Base-by-base conservation (phyloP, 2,797 vertebrate species). In the Buceros bicornis region DNA sequence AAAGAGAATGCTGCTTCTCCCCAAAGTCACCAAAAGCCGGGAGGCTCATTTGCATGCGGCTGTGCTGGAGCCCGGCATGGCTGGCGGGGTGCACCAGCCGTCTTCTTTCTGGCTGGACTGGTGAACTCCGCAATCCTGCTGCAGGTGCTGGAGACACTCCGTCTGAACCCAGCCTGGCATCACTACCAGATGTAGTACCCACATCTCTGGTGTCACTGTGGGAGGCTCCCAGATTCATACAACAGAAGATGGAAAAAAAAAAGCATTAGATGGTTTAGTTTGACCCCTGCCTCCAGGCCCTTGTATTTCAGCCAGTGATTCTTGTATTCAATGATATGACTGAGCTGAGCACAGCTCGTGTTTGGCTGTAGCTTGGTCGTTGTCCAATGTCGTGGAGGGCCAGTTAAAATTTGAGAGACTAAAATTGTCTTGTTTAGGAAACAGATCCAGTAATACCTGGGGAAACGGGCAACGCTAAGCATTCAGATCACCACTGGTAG, bases 1-100 rank as follows among this genome's bases (percentile, higher is more conserved):
- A 33, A 61, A 86, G 45, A 56, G 88, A 47, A 74, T 26, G 10
- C 16, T 20, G 15, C 66, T 89, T 80, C 69, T 81, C 17, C 43
- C 13, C 4, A 6, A 2, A 28, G 60, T 33, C 18, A 25, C 13
- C 28, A 45, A 76, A 91, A 72, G 13, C 31, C 2, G 2, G 24
- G 2, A 45, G 6, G 10, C 8, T 66, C 22, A 18, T 21, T 61
- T 61, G 50, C 0, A 0, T 18, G 19, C 1, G 2, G 25, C 51
- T 57, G 31, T 62, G 43, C 31, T 83, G 65, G 43, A 78, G 29
- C 26, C 20, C 58, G 66, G 11, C 73, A 15, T 7, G 50, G 24
- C 31, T n/a, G 13, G 28, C 26, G 31, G 11, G 19, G 28, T 2
- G 5, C 28, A 58, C 17, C 48, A 90, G 13, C 14, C 10, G 10